These are phyloP conservation scores for Caenorhabditis sp. DNA, from an alignment of 2,888 invertebrate genomes.

Conservation along the genomic window DNA sequence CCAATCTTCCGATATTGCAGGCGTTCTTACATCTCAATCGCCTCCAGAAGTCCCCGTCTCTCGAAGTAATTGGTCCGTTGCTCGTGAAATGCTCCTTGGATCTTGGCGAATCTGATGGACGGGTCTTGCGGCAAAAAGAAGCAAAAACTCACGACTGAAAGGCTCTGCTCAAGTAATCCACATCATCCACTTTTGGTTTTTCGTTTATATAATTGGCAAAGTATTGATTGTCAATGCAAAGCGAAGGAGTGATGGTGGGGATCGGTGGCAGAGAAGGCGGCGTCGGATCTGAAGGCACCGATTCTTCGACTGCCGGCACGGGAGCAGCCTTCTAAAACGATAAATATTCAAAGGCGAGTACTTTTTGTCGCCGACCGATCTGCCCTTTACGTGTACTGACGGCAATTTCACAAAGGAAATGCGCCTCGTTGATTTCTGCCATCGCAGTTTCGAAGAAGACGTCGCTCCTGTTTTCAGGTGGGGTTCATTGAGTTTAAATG, in stretches of 20 bases:
- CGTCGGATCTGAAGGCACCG: constrained; percentile 3
- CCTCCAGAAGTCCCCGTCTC: constrained; percentile 43
- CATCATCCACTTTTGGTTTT: constrained; percentile 26
- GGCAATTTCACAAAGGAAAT: constrained; percentile 47
- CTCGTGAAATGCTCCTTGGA: constrained; percentile 37
- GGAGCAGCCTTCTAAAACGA: constrained; percentile 23
- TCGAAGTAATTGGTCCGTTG: constrained; percentile 51
- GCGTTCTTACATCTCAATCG: constrained; percentile 30
- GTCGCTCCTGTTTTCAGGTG: too few relatives aligned
- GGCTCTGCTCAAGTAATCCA: constrained; percentile 36
- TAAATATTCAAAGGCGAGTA: not conserved
- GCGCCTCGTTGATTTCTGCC: constrained; percentile 46
- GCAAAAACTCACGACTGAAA: constrained; percentile 31
- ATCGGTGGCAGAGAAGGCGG: constrained; percentile 9
- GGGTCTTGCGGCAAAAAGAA: not conserved
- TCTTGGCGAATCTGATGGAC: constrained; percentile 52
- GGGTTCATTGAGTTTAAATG: too few relatives aligned
- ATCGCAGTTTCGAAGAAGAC: constrained; percentile 20
- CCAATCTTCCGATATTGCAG: not conserved
- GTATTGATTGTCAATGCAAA: constrained; percentile 48
- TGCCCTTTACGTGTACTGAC: constrained; percentile 10
- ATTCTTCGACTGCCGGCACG: constrained; percentile 13
- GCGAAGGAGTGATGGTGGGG: constrained; percentile 32
- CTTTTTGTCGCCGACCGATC: not conserved
- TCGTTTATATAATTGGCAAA: constrained; percentile 38